These are phyloP conservation scores for Ictidomys tridecemlineatus DNA, from an alignment of 2,113 vertebrate species.

Conservation along the genomic window DNA sequence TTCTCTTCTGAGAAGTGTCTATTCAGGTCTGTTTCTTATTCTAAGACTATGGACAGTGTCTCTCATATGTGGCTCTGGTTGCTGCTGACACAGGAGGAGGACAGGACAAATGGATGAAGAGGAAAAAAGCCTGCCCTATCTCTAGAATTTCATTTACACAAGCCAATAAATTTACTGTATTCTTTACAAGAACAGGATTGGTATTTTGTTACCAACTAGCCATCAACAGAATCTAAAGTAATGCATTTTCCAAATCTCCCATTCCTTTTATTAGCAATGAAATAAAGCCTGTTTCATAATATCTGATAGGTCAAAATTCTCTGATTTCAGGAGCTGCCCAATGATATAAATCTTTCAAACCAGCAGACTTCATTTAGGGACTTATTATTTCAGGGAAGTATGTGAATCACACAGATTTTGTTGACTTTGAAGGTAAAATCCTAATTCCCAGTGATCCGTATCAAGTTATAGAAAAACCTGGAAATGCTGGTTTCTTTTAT, in stretches of 20 bases:
- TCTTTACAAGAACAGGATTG: not conserved
- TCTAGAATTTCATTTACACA: not conserved
- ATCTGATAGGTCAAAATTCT: not conserved
- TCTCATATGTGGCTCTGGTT: not conserved
- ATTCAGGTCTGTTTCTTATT: not conserved
- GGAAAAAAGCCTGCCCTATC: not conserved
- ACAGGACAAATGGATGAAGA: not conserved
- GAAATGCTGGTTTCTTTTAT: slow-evolving; percentile 20
- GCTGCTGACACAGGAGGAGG: not conserved
- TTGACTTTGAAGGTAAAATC: not conserved
- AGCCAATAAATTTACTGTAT: not conserved
- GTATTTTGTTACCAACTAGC: slow-evolving; percentile 8
- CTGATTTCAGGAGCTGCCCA: not conserved
- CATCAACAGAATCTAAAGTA: not conserved
- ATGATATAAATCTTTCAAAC: not conserved
- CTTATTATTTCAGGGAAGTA: not conserved
- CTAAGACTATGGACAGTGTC: not conserved
- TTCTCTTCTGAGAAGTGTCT: no score
- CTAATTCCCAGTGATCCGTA: not conserved
- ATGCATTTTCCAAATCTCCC: not conserved
- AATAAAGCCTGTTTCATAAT: not conserved
- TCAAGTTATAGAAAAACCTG: not conserved
- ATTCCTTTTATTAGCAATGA: not conserved
- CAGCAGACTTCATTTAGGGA: not conserved
- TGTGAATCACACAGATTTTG: not conserved